Conservation (phyloP, 2,113 vertebrate genomes). For the Limanda limanda region DNA sequence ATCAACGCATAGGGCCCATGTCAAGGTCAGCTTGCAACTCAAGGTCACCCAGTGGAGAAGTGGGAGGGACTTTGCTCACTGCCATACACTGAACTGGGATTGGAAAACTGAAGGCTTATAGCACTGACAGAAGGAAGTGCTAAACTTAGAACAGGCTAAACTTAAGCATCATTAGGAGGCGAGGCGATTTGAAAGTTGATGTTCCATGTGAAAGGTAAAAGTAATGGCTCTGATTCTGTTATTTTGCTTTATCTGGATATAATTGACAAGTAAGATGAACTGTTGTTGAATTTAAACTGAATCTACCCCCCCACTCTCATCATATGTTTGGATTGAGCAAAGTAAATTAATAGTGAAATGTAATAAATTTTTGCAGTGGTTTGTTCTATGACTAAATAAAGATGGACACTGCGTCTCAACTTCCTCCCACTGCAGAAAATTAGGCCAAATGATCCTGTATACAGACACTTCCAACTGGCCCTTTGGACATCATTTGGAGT, state of each 20-base stretch:
- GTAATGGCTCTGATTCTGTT: too few relatives aligned
- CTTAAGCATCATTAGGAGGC: background rate
- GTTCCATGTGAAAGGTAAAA: background rate
- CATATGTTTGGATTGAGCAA: background rate
- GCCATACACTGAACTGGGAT: background rate
- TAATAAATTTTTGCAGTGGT: background rate
- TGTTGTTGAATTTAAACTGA: background rate
- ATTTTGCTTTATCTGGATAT: too few relatives aligned
- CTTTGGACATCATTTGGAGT: too few relatives aligned
- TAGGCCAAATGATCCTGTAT: too few relatives aligned
- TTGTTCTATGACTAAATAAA: too few relatives aligned
- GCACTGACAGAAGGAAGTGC: background rate
- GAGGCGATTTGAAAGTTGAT: background rate
- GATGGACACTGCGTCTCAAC: too few relatives aligned
- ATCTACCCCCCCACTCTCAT: background rate
- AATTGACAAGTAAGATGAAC: too few relatives aligned
- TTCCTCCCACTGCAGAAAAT: too few relatives aligned
- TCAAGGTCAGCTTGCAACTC: slow-evolving; percentile 30
- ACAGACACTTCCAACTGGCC: too few relatives aligned
- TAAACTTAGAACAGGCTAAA: background rate
- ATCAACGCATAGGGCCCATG: slow-evolving; percentile 7
- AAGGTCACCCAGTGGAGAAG: background rate
- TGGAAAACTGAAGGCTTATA: background rate
- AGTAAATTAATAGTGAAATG: background rate
- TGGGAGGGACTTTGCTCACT: background rate